Percentiles rank a stretch among this genome's conserved stretches.
Conservation (phyloP, 2,888 invertebrate genomes). For the Trilocha varians region DNA sequence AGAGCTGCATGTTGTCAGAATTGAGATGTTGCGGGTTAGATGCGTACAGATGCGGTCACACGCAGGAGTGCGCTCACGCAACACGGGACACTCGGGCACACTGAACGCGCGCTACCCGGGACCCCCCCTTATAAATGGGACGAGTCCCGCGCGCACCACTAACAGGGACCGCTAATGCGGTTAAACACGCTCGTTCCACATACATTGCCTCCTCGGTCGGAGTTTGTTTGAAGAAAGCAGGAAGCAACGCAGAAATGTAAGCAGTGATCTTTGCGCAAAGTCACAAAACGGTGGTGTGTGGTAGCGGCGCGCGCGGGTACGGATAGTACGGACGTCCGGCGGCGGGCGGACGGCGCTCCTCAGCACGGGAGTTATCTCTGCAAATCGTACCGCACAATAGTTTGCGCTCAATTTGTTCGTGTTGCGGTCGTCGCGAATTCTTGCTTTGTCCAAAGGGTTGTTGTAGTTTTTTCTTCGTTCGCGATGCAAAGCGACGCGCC, state of each 20-base stretch:
- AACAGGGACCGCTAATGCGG: conserved; percentile 37
- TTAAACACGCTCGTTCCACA: conserved; percentile 20
- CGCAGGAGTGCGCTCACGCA: conserved; percentile 56
- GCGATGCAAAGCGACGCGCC: conserved; percentile 31
- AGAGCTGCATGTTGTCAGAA: conserved; percentile 52
- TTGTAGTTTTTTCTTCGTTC: conserved; percentile 56
- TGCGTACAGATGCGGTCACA: conserved; percentile 32
- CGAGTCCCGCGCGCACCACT: conserved; percentile 62
- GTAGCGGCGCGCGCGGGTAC: conserved; percentile 25
- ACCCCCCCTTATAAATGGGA: conserved; percentile 68
- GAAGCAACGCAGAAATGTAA: conserved; percentile 29
- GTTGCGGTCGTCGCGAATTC: conserved; percentile 67
- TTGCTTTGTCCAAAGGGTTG: conserved; percentile 60
- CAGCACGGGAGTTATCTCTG: conserved; percentile 65
- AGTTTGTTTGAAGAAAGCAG: conserved; percentile 8
- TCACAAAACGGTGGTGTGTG: conserved; percentile 13
- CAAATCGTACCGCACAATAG: conserved; percentile 69
- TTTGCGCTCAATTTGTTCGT: conserved; percentile 71
- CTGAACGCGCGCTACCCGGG: conserved; percentile 68
- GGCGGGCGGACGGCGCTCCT: conserved; percentile 39
- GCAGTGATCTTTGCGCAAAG: conserved; percentile 1
- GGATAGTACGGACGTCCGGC: conserved; percentile 48
- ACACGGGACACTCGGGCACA: conserved; percentile 69
- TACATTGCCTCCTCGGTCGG: conserved; percentile 35
- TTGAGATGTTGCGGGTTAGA: conserved; percentile 30